Evolutionary conservation across 2,888 invertebrate genomes (phyloP), one percentile per base, ranked within the genome.

Genomic region (Anoncus sp.): DNA sequence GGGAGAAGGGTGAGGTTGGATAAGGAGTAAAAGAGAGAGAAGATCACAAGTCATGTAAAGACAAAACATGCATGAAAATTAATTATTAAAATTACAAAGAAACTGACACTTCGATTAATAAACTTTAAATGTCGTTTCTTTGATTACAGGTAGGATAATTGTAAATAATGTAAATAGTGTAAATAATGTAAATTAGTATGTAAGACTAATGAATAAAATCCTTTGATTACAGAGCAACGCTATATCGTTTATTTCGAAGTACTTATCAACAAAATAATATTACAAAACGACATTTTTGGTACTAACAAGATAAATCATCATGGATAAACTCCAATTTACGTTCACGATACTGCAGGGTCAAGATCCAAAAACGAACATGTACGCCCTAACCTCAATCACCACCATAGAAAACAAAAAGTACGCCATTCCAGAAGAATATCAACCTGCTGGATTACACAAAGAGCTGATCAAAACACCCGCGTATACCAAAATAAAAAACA

Each of bases 401-500:
- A 79, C 76, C 65, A 77, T 2, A 53, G 63, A 10, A n/a, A n/a
- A n/a, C n/a, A 65, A 57, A 60, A 57, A 6, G 24, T 80, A 63
- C 59, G 71, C 59, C 6, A 62, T 77, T n/a, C 72, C 72, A 55
- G 65, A 77, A 22, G 71, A 71, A 20, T 20, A 47, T 12, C 60
- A 67, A 31, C 1, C 53, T 22, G 18, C 20, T 3, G 35, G 31
- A 38, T 47, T 53, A 35, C 74, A 80, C 31, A 63, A 67, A 20
- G 67, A 75, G 47, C 7, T 75, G 0, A 49, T 38, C 18, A 72
- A 73, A 63, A 78, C 79, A 40, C 18, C 55, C 10, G 69, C 65
- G 6, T 82, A 40, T 63, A 74, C 2, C 38, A 82, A 77, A 51
- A 65, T 82, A 20, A 78, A 73, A 57, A 83, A 82, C 31, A 73